Evolutionary conservation across 2,113 vertebrate species (phyloP).

Genomic region (Centrocercus urophasianus): DNA sequence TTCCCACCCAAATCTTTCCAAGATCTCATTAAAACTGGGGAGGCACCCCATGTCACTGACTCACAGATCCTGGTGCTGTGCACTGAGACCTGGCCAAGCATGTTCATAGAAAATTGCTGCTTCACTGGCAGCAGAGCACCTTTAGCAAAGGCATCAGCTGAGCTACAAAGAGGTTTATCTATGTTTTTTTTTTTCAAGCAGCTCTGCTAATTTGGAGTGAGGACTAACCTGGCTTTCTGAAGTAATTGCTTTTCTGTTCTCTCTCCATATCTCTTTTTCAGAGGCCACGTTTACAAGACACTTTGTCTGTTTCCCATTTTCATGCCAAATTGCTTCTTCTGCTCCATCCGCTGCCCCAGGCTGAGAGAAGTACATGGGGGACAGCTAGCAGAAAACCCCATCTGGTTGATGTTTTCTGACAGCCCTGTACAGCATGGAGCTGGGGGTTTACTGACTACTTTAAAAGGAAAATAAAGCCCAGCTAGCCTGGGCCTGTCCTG

Average conservation of each 20-base stretch:
- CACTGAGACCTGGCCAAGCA: not conserved
- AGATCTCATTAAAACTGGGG: not conserved
- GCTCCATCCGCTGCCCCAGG: not conserved
- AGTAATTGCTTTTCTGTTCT: slow-evolving; percentile 36
- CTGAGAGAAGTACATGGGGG: not conserved
- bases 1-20: not conserved
- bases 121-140: not conserved
- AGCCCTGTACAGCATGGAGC: not conserved
- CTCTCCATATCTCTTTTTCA: slow-evolving; percentile 3
- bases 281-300: not conserved
- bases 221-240: not conserved
- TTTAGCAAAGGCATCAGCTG: not conserved
- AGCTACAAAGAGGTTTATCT: not conserved
- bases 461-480: slow-evolving; percentile 16
- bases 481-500: not conserved
- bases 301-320: slow-evolving; percentile 45
- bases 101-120: not conserved
- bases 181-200: not conserved
- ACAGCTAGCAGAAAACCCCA: not conserved
- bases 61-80: not conserved
- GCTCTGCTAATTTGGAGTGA: slow-evolving; percentile 18
- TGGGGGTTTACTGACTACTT: not conserved
- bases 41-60: not conserved
- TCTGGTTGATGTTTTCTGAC: slow-evolving; percentile 15
- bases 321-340: slow-evolving; percentile 20